phyloP scores from a whole-genome alignment of 2,888 invertebrate species.

The Macrosoma leucophasiata region DNA sequence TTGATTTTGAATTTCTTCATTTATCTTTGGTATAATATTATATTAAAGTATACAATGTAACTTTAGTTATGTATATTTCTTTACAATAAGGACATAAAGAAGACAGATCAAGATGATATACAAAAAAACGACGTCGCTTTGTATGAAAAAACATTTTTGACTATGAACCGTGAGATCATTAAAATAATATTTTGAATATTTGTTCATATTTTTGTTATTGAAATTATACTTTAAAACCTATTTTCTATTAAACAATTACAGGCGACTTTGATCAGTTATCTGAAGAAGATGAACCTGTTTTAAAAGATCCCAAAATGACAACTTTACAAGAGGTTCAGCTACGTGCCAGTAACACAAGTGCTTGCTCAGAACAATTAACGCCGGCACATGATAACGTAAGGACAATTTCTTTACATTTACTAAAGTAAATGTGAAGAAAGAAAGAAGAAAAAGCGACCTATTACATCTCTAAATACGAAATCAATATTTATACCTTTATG shows the following conservation, averaged over 20 bases:
- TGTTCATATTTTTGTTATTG: too few relatives aligned
- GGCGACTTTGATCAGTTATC: conserved; percentile 62
- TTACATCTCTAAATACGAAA: too few relatives aligned
- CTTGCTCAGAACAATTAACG: too few relatives aligned
- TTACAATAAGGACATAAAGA: not conserved
- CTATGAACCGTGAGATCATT: conserved; percentile 52
- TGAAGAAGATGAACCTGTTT: conserved; percentile 49
- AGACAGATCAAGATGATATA: conserved; percentile 12
- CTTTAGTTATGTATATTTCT: not conserved
- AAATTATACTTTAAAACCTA: conserved; percentile 5
- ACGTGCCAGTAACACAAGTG: too few relatives aligned
- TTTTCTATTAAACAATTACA: too few relatives aligned
- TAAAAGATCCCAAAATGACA: conserved; percentile 53
- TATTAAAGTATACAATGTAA: not conserved
- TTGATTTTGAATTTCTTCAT: not conserved
- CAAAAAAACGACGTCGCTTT: conserved; percentile 22
- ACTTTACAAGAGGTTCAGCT: conserved; percentile 57
- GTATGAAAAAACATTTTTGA: conserved; percentile 36
- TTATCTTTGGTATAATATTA: not conserved
- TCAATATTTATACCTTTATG: too few relatives aligned
- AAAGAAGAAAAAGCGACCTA: too few relatives aligned
- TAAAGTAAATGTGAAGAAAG: too few relatives aligned
- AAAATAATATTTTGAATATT: conserved; percentile 2
- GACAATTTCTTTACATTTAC: too few relatives aligned
- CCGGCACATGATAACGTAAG: too few relatives aligned